Conservation (phyloP, 2,888 invertebrate species). For the Reticulitermes lucifugus region DNA sequence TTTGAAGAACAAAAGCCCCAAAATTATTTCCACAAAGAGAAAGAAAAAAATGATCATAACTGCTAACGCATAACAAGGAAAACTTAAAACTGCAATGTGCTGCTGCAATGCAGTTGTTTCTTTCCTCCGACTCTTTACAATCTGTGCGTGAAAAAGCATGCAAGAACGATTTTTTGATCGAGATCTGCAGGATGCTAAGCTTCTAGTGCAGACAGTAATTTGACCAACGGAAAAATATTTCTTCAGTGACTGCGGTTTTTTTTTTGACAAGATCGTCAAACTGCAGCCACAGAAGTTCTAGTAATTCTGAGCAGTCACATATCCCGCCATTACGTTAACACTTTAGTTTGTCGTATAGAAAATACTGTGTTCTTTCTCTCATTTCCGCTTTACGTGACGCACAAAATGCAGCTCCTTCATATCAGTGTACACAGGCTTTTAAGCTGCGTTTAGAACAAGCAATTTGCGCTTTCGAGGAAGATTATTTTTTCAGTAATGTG, state of each 20-base stretch:
- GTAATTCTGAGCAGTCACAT: conserved; percentile 57
- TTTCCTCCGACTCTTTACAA: not conserved
- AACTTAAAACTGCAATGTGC: conserved; percentile 27
- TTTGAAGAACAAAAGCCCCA: conserved; percentile 51
- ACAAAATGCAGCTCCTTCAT: not conserved
- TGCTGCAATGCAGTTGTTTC: not conserved
- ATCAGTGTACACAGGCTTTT: too few relatives aligned
- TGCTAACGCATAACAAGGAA: conserved; percentile 43
- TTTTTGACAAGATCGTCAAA: conserved; percentile 55
- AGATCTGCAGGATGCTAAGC: not conserved
- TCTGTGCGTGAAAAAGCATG: not conserved
- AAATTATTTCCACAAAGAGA: conserved; percentile 60
- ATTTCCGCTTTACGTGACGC: conserved; percentile 46
- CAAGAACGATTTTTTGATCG: not conserved
- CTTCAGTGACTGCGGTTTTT: conserved; percentile 56
- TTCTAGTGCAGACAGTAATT: conserved; percentile 51
- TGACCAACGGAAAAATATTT: conserved; percentile 56
- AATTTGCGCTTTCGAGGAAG: too few relatives aligned
- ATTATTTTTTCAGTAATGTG: too few relatives aligned
- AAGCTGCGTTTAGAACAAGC: not conserved
- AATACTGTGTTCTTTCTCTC: conserved; percentile 56
- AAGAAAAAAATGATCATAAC: conserved; percentile 58
- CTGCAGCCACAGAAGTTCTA: conserved; percentile 54
- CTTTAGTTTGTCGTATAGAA: conserved; percentile 56
- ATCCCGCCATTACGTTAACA: conserved; percentile 57